Evolutionary conservation across 1,140 invertebrate genomes (phyloP), one percentile per base, ranked within the genome.

Genomic region (Coenobita brevimanus): DNA sequence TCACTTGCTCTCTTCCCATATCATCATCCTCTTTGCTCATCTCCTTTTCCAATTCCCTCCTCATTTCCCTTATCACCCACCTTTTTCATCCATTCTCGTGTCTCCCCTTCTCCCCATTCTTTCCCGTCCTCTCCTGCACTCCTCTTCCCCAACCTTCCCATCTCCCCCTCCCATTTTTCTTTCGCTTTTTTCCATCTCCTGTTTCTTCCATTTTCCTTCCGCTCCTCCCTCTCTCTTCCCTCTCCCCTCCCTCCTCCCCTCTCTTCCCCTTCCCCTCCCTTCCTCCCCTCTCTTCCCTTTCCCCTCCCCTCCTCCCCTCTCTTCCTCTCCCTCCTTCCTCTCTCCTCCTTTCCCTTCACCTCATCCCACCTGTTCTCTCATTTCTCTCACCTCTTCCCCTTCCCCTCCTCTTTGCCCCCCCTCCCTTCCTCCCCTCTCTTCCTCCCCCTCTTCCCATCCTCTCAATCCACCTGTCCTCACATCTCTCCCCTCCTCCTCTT

Each of bases 381-480:
- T n/a, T 46, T 41, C 46, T 43, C 50, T 43, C 50, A 36, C 50
- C 75, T 50, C 75, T 50, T 43, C 50, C 75, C 50, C 75, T 78
- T 43, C 24, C 75, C 43, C 73, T 75, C 17, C 73, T 43, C 73
- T n/a, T 76, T 38, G 36, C 73, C 24, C 33, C 41, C 41, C 24
- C 41, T 76, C 73, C 10, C 73, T 41, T 21, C 27, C 73, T 46
- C 73, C 10, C 6, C 43, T 46, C 2, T 78, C 41, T 78, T 27
- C 46, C 4, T 78, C 27, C 27, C 15, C 1, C 2, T 50, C 46
- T 50, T n/a, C 46, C 46, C 6, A 50, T 50, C 46, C 17, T 50
- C 46, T 8, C 46, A 50, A 50, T 50, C 46, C 46, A 50, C 6
- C 46, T 50, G 6, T 50, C 46, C 46, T 8, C 46, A 8, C 46